Evolutionary conservation across 2,113 vertebrate species (phyloP).

Genomic region (Garra rufa): DNA sequence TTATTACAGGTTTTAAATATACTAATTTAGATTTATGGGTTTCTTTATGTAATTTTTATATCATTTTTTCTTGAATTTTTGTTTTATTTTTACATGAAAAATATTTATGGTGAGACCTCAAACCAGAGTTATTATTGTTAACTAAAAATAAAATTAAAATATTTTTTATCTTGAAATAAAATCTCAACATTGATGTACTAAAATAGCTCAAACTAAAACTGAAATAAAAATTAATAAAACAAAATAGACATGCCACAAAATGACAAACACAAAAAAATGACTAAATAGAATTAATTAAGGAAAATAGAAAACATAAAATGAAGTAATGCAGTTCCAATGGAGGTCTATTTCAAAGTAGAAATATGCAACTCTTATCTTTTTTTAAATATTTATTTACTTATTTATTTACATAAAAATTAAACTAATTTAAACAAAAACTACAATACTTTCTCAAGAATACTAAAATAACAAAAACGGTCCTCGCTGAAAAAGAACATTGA

Average conservation of each 20-base stretch:
- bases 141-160: not conserved
- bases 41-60: not conserved
- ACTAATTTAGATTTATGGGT: not conserved
- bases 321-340: no score
- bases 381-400: no score
- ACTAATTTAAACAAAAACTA: no score
- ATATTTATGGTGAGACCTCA: not conserved
- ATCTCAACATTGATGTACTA: not conserved
- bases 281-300: not conserved
- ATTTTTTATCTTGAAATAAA: not conserved
- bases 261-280: not conserved
- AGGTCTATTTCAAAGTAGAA: no score
- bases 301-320: no score
- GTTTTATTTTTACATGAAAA: not conserved
- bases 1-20: not conserved
- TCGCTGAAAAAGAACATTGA: no score
- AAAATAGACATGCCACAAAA: no score
- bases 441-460: no score
- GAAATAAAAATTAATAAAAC: not conserved
- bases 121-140: not conserved
- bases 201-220: not conserved
- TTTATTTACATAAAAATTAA: no score
- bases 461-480: no score
- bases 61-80: not conserved
- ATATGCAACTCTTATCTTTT: no score